These are phyloP conservation scores for Alauda arvensis DNA, from an alignment of 2,797 vertebrate genomes.

Conservation along the genomic window DNA sequence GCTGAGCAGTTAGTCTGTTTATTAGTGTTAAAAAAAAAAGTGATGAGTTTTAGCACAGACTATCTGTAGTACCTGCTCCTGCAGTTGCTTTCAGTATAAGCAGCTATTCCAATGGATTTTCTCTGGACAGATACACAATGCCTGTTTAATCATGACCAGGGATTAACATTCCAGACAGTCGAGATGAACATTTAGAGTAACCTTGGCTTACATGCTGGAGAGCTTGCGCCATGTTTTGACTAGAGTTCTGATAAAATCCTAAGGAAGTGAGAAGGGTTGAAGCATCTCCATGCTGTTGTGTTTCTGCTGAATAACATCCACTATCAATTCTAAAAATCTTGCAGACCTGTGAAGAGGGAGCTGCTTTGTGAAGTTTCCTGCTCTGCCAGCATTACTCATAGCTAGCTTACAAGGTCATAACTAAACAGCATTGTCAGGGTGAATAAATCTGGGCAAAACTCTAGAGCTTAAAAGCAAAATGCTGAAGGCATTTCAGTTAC, in stretches of 20 bases:
- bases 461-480: background rate
- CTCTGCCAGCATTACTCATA: background rate
- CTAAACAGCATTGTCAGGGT: slow-evolving; percentile 34
- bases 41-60: background rate
- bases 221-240: background rate
- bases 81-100: background rate
- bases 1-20: background rate
- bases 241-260: background rate
- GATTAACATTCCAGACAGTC: background rate
- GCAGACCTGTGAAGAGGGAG: background rate
- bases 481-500: slow-evolving; percentile 37
- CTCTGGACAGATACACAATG: background rate
- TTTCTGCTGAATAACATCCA: background rate
- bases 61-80: background rate
- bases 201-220: background rate
- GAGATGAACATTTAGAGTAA: background rate
- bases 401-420: background rate
- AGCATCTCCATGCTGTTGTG: background rate
- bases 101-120: background rate
- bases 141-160: background rate
- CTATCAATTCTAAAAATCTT: background rate
- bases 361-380: background rate
- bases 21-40: background rate
- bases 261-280: background rate
- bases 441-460: slow-evolving; percentile 32